Evolutionary conservation across 2,888 invertebrate genomes (phyloP).

Genomic region (Sericinus montela): DNA sequence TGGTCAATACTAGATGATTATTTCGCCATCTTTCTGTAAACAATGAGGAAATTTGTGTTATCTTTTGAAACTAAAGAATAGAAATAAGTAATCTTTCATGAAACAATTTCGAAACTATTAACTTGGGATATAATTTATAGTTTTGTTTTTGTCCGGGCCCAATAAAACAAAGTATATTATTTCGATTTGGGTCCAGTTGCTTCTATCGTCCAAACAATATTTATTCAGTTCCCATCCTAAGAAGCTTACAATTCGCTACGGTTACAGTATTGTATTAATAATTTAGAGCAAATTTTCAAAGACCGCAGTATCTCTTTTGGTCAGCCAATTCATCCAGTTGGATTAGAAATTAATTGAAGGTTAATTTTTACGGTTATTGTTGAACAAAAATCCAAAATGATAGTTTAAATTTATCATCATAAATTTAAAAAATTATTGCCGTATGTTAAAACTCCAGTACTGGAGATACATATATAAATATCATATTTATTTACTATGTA

Average conservation of each 20-base stretch:
- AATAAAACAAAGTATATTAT: constrained; percentile 17
- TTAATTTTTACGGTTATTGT: background rate
- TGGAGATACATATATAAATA: too few relatives aligned
- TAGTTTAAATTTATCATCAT: too few relatives aligned
- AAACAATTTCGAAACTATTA: constrained; percentile 3
- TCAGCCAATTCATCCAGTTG: constrained; percentile 52
- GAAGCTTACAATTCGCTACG: constrained; percentile 68
- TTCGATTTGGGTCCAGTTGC: constrained; percentile 21
- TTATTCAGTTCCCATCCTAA: constrained; percentile 65
- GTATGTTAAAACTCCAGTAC: too few relatives aligned
- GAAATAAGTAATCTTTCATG: background rate
- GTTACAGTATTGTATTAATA: constrained; percentile 69
- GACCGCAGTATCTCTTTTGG: constrained; percentile 54
- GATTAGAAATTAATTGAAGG: constrained; percentile 29
- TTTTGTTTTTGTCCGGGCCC: constrained; percentile 3
- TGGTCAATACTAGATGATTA: too few relatives aligned
- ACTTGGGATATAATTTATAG: background rate
- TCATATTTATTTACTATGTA: too few relatives aligned
- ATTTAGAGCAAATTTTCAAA: constrained; percentile 61
- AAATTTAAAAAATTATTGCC: too few relatives aligned
- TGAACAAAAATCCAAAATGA: too few relatives aligned
- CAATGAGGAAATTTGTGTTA: too few relatives aligned
- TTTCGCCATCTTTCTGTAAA: too few relatives aligned
- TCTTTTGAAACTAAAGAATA: background rate
- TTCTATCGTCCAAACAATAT: constrained; percentile 31